Percentiles rank a stretch among this genome's conserved stretches.
Conservation (phyloP, 35 echinoderm and acorn worm genomes). For the Anneissia japonica region DNA sequence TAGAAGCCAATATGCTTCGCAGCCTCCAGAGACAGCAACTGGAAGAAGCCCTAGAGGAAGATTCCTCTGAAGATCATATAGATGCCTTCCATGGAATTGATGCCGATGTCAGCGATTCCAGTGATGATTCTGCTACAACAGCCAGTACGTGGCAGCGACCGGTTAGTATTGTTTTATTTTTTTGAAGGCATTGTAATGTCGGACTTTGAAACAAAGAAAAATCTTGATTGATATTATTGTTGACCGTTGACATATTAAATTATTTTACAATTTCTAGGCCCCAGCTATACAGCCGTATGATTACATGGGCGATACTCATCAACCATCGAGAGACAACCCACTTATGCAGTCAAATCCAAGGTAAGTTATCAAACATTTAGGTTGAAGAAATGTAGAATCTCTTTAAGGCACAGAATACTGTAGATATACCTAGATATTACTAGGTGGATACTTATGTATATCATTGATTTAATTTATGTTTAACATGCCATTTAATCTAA, state of each 20-base stretch:
- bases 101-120: slow-evolving; percentile 92
- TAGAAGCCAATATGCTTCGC: slow-evolving; percentile 91
- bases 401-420: no score
- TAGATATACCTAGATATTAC: no score
- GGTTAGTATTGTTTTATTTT: no score
- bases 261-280: slow-evolving; percentile 40
- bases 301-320: slow-evolving; percentile 90
- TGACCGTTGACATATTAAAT: background rate
- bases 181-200: no score
- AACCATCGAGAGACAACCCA: slow-evolving; percentile 38
- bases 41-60: slow-evolving; percentile 86
- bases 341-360: slow-evolving; percentile 91
- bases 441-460: no score
- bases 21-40: slow-evolving; percentile 80
- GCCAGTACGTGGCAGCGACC: slow-evolving; percentile 86
- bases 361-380: no score
- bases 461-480: no score
- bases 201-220: no score
- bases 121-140: slow-evolving; percentile 80
- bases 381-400: no score
- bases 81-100: slow-evolving; percentile 71
- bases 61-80: slow-evolving; percentile 4
- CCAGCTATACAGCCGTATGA: slow-evolving; percentile 37
- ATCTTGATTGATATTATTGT: no score
- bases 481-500: no score